Evolutionary conservation across 1,140 invertebrate species (phyloP), one percentile per base, ranked within the genome.

Genomic region (Carposina sasakii): DNA sequence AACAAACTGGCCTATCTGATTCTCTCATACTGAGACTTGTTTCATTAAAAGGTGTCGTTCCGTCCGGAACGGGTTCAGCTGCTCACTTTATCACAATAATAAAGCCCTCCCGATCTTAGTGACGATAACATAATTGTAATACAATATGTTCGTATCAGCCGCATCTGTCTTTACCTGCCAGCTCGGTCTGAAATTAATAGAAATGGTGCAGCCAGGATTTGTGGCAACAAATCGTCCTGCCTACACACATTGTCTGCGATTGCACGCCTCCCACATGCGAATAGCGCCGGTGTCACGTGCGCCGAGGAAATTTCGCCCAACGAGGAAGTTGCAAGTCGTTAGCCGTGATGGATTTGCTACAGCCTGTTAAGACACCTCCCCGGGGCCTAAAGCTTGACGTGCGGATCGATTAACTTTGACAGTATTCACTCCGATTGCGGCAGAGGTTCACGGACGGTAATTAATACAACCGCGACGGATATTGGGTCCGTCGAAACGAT

Each of bases 61-160:
- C 75, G 67, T 67, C 67, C 68, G 60, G 50, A 54, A 62, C 51
- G 52, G 52, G 54, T 58, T 55, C 74, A 77, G 63, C 72, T 76
- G 74, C 63, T 63, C 56, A 51, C 63, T 57, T 75, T 81, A 77
- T 77, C 71, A 54, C 66, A 62, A 72, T 75, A 78, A 73, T n/a
- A n/a, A n/a, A 79, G 64, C 53, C 58, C 58, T 55, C 52, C 60
- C 61, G 74, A 81, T 81, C 65, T 66, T 56, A 63, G 53, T 41
- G 46, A 48, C 60, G 74, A 75, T 81, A 78, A 71, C 68, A 66
- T 77, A 75, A 78, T 76, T 81, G 73, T 76, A 71, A 78, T 75
- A 53, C 67, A 76, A 78, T 75, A 76, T 59, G 60, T 64, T 61
- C 71, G 74, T 72, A 70, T 45, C 55, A 37, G 47, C 54, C 52